phyloP scores from a whole-genome alignment of 2,888 invertebrate genomes.

The Lasioglossum figueresi region DNA sequence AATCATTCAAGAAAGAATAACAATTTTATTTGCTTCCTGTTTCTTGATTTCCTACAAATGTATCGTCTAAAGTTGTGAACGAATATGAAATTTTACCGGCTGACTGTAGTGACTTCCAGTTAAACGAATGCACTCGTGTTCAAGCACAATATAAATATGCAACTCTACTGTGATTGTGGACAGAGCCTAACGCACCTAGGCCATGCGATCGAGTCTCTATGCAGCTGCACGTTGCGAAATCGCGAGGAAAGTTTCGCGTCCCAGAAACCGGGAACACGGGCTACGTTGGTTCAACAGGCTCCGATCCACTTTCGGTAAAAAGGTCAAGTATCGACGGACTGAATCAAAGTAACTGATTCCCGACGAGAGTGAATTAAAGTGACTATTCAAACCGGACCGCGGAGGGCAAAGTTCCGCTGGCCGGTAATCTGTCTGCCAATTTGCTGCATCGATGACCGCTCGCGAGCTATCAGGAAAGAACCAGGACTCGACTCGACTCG shows the following conservation, averaged over 20 bases:
- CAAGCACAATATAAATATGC: too few species aligned
- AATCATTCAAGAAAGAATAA: too few species aligned
- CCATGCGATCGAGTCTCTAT: neutral
- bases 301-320: neutral
- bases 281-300: neutral
- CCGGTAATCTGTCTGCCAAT: conserved; percentile 8
- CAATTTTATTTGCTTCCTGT: too few species aligned
- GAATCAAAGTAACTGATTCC: neutral
- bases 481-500: neutral
- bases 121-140: too few species aligned
- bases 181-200: neutral
- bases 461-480: neutral
- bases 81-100: too few species aligned
- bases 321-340: neutral
- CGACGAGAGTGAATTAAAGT: neutral
- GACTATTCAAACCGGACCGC: neutral
- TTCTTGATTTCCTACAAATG: neutral
- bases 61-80: too few species aligned
- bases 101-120: neutral
- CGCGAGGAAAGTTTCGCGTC: conserved; percentile 8
- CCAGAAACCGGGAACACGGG: neutral
- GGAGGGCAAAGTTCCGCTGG: neutral
- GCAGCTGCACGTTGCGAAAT: neutral
- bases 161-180: neutral
- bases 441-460: neutral